These are phyloP conservation scores for Dynastes maya DNA, from an alignment of 2,888 invertebrate species.

Conservation along the genomic window DNA sequence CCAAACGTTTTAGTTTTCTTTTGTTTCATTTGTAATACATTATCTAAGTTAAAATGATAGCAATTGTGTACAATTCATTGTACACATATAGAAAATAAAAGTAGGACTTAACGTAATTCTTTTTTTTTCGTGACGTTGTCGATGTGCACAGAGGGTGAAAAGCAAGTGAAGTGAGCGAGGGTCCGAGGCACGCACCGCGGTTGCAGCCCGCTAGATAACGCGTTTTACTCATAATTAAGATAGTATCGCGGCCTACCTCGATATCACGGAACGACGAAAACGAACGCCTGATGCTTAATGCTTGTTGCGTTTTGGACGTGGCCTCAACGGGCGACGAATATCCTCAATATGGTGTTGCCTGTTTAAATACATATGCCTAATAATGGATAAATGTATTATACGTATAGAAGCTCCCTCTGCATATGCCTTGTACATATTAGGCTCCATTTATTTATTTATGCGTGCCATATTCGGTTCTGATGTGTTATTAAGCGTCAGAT, in stretches of 20 bases:
- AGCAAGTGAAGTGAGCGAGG: conserved; percentile 65
- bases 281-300: conserved; percentile 11
- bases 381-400: neutral
- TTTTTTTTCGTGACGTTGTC: conserved; percentile 27
- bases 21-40: too few species aligned
- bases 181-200: conserved; percentile 67
- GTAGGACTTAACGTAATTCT: neutral
- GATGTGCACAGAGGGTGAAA: conserved; percentile 48
- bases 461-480: neutral
- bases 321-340: conserved; percentile 62
- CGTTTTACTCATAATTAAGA: conserved; percentile 72
- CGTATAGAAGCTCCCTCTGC: neutral
- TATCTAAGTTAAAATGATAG: too few species aligned
- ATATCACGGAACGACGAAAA: conserved; percentile 65
- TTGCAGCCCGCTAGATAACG: conserved; percentile 69
- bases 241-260: conserved; percentile 64
- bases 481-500: conserved; percentile 16
- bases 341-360: conserved; percentile 67
- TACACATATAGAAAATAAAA: too few species aligned
- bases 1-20: too few species aligned
- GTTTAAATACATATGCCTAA: conserved; percentile 4
- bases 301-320: conserved; percentile 6
- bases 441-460: conserved; percentile 5
- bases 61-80: too few species aligned
- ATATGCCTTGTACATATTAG: neutral